Evolutionary conservation across 1,140 invertebrate genomes (phyloP).

Genomic region (Penaeus vannamei): DNA sequence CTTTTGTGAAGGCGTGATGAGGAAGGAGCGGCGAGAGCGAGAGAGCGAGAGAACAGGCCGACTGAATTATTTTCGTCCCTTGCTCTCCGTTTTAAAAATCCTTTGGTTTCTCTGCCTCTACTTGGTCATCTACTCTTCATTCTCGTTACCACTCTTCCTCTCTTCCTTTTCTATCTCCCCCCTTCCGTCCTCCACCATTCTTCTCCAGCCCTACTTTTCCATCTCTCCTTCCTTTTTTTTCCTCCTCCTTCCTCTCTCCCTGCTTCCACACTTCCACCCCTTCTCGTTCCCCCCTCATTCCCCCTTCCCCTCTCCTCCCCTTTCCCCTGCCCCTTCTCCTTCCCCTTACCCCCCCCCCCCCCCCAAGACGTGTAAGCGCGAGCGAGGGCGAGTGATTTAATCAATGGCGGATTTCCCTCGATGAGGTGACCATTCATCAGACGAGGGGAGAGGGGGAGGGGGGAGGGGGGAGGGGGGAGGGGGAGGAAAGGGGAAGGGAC

Average conservation of each 20-base stretch:
- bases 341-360: not conserved
- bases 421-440: too few relatives aligned
- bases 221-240: not conserved
- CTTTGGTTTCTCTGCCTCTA: too few relatives aligned
- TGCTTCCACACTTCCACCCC: not conserved
- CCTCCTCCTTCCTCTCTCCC: not conserved
- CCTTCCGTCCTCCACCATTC: too few relatives aligned
- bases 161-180: too few relatives aligned
- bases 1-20: too few relatives aligned
- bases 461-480: not conserved
- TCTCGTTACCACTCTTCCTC: too few relatives aligned
- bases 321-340: not conserved
- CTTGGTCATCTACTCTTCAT: too few relatives aligned
- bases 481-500: not conserved
- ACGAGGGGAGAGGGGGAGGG: not conserved
- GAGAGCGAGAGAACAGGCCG: too few relatives aligned
- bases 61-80: too few relatives aligned
- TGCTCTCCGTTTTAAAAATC: too few relatives aligned
- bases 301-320: not conserved
- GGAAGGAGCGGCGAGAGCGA: too few relatives aligned
- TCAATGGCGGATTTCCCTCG: not conserved
- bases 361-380: not conserved
- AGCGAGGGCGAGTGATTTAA: not conserved
- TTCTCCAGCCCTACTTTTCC: not conserved
- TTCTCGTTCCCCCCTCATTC: not conserved